Evolutionary conservation across 2,888 invertebrate genomes (phyloP), one percentile per base, ranked within the genome.

Genomic region (Melanophora roralis): DNA sequence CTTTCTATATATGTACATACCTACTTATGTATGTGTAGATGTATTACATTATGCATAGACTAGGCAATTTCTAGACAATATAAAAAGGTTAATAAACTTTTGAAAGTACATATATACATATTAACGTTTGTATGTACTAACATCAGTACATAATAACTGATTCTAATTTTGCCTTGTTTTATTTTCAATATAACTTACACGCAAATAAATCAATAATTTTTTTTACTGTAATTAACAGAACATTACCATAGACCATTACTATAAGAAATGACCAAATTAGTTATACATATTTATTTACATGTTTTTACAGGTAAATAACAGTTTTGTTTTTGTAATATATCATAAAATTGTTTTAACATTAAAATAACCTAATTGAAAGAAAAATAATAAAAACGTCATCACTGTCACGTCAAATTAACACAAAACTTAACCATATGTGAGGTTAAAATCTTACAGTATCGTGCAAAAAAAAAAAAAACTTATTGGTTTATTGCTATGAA

Each of bases 71-170:
- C 27, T 49, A 73, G 12, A 55, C 55, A 57, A 38, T 34, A 23
- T 60, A 51, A 45, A 68, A 59, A 64, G 78, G 78, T 78, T 73
- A 73, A 68, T 69, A 78, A 78, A 78, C 78, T 73, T 68, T 78
- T 49, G 53, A 65, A 60, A 38, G 45, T 36, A 43, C 14, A 12
- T 12, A 47, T 34, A 27, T 27, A 27, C 27, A 27, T 27, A 27
- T 27, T 5, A 21, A 53, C 38, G 57, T 14, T 11, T n/a, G 7
- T 12, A 6, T 21, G 27, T 38, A 21, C 57, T 69, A 38, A 11
- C 59, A 55, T 11, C 8, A 5, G 2, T 23, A 19, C 34, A 32
- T 49, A 21, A 5, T 65, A 38, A 12, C 59, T 43, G n/a, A n/a
- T n/a, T n/a, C n/a, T n/a, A 60, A 27, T 9, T 51, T 49, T 49